Conservation (phyloP, 2,113 vertebrate genomes). For the Polypterus bichir region DNA sequence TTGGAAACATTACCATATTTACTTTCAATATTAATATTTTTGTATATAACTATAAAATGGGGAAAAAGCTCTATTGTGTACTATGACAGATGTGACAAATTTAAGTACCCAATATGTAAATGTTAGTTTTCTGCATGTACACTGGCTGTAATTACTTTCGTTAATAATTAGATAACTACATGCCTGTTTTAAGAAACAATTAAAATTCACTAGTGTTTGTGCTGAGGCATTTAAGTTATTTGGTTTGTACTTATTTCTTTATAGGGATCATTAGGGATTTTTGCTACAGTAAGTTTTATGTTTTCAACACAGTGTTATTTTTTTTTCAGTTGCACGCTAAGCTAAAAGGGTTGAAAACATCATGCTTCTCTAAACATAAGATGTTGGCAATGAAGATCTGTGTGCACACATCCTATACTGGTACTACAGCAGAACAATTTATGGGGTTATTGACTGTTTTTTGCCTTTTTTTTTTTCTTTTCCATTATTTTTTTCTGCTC, state of each 20-base stretch:
- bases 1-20: constrained; percentile 3
- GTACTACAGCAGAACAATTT: too few relatives aligned
- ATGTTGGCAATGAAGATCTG: too few relatives aligned
- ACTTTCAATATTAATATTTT: background rate
- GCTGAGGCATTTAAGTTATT: background rate
- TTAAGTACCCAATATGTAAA: constrained; percentile 3
- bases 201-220: constrained; percentile 5
- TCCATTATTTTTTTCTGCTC: too few relatives aligned
- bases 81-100: background rate
- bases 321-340: too few relatives aligned
- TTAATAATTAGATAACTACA: constrained; percentile 6
- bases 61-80: background rate
- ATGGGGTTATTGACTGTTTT: too few relatives aligned
- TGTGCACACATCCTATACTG: too few relatives aligned
- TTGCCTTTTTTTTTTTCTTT: too few relatives aligned
- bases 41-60: background rate
- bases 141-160: constrained; percentile 6
- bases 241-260: background rate
- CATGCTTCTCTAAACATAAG: too few relatives aligned
- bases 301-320: too few relatives aligned
- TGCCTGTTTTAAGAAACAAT: constrained; percentile 10
- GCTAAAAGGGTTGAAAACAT: too few relatives aligned
- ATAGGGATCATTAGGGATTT: too few relatives aligned
- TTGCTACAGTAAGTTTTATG: too few relatives aligned
- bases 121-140: constrained; percentile 6